Evolutionary conservation across 2,113 vertebrate genomes (phyloP), one percentile per base, ranked within the genome.

Genomic region (Recurvirostra avosetta): DNA sequence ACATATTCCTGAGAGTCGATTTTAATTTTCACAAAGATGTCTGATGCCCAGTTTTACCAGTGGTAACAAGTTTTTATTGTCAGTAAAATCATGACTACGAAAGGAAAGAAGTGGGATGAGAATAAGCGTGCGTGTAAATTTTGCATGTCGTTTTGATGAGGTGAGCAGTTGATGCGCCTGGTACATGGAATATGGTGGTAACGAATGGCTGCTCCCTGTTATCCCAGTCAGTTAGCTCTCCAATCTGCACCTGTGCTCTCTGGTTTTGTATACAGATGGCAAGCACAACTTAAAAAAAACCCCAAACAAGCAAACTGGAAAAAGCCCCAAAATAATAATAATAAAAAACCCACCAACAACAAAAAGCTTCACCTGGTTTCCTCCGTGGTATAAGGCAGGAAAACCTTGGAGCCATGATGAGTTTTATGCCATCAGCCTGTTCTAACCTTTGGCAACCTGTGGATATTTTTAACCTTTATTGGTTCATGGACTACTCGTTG

Each of bases 91-190:
- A 2, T 66, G 36, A 27, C 11, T 52, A 1, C 73, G 62, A 47
- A 76, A 67, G 36, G 14, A 61, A 75, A 67, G 56, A 79, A 47
- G 8, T n/a, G 20, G 40, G 14, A 34, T 80, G 59, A 53, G 18
- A 83, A 61, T 49, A 66, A 80, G 16, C 59, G 9, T 22, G 23
- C 3, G 0, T 86, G 43, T 58, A 56, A 56, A 58, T 94, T 94
- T 49, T 65, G 16, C 27, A 5, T 58, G 29, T 49, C 34, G 26
- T 77, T 83, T 83, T 84, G 41, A 58, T 8, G 11, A 62, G 30
- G 15, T 45, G 30, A 81, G 22, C 32, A 23, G 16, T 5, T 4
- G 0, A 26, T 66, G 55, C 36, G 6, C 27, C 27, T 0, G 2
- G 17, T 61, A 21, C 23, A 50, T 38, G 10, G 8, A n/a, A 30